Percentiles rank a stretch among this genome's conserved stretches.
Conservation (phyloP, 2,888 invertebrate genomes). For the Tubulanus polymorphus region DNA sequence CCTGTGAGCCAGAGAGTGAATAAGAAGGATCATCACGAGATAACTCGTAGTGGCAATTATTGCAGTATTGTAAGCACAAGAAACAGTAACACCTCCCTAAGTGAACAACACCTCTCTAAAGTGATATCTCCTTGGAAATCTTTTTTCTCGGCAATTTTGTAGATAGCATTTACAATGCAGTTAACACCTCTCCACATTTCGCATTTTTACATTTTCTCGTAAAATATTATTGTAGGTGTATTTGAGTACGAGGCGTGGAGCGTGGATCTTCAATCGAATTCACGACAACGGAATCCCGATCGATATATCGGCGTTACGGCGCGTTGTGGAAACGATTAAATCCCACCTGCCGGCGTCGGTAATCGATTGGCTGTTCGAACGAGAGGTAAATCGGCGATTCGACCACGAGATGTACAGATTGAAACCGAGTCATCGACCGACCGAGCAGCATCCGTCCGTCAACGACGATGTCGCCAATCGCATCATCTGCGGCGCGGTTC, state of each 20-base stretch:
- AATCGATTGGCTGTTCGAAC: constrained; percentile 9
- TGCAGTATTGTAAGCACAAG: too few species aligned
- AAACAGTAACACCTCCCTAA: too few species aligned
- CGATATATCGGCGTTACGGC: constrained; percentile 35
- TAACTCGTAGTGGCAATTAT: too few species aligned
- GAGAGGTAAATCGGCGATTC: constrained; percentile 36
- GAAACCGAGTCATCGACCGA: constrained; percentile 44
- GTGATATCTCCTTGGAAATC: too few species aligned
- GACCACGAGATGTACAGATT: constrained; percentile 52
- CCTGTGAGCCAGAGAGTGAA: too few species aligned
- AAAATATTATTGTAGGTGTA: constrained; percentile 40
- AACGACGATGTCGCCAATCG: constrained; percentile 54
- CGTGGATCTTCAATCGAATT: constrained; percentile 53
- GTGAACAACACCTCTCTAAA: too few species aligned
- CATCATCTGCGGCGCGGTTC: constrained; percentile 47
- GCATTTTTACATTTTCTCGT: too few species aligned
- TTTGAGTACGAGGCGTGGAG: constrained; percentile 53
- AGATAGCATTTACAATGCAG: too few species aligned
- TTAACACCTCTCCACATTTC: too few species aligned
- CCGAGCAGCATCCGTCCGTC: constrained; percentile 47
- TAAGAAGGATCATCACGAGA: too few species aligned
- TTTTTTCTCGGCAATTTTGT: too few species aligned
- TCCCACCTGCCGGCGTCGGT: constrained; percentile 20
- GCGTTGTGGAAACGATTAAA: too few species aligned
- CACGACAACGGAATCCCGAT: constrained; percentile 33